Conservation (phyloP, 2,113 vertebrate genomes). For the Etheostoma cragini region DNA sequence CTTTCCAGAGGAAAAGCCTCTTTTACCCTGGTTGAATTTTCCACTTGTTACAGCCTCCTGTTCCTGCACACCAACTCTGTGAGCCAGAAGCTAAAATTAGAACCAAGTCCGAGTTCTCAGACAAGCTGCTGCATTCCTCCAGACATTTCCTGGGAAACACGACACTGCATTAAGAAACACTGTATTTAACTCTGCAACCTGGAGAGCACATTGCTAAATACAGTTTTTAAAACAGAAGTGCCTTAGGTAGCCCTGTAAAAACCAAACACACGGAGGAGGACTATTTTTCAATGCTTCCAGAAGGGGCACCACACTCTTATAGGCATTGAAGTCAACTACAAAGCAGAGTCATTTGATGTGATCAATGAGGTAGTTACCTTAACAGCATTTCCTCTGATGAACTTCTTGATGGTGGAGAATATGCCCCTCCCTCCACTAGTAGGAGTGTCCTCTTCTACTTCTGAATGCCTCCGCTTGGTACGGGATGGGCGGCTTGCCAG, state of each 20-base stretch:
- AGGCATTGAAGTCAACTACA: background rate
- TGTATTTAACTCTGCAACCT: constrained; percentile 61
- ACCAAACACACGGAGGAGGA: background rate
- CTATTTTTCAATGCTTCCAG: background rate
- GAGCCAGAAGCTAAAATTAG: constrained; percentile 83
- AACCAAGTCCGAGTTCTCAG: constrained; percentile 74
- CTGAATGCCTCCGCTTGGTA: constrained; percentile 91
- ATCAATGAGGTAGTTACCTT: constrained; percentile 86
- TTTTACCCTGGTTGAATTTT: constrained; percentile 61
- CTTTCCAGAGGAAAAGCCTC: constrained; percentile 37
- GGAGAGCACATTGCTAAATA: constrained; percentile 37
- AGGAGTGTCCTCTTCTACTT: constrained; percentile 80
- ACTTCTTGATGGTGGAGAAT: constrained; percentile 85
- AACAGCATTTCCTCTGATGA: constrained; percentile 83
- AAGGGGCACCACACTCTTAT: background rate
- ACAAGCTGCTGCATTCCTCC: constrained; percentile 81
- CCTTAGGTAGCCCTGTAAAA: background rate
- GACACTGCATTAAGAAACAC: constrained; percentile 77
- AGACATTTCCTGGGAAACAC: constrained; percentile 78
- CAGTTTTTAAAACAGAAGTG: constrained; percentile 16
- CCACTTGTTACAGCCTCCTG: constrained; percentile 76
- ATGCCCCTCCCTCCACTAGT: constrained; percentile 75
- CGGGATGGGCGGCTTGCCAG: constrained; percentile 86
- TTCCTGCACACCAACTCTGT: constrained; percentile 74
- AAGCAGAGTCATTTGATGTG: background rate